Percentiles rank a stretch among this genome's conserved stretches.
phyloP scores from a whole-genome alignment of 2,888 invertebrate genomes.

The Electrophaes corylata region DNA sequence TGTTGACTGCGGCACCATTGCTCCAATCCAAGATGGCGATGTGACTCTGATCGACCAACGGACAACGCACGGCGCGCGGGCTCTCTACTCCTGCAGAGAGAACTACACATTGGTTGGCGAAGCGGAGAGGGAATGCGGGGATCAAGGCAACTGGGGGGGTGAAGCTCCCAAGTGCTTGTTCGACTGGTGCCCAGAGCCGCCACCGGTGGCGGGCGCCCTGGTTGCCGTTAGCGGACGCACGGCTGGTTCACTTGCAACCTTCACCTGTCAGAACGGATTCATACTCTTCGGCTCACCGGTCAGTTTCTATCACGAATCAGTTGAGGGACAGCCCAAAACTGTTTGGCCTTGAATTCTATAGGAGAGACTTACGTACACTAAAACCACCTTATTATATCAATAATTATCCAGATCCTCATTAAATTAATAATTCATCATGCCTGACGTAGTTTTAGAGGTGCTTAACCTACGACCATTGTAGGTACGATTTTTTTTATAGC shows the following conservation, averaged over 20 bases:
- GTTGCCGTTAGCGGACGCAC: conserved; percentile 89
- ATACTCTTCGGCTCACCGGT: conserved; percentile 93
- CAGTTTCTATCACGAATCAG: conserved; percentile 53
- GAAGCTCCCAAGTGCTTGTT: conserved; percentile 92
- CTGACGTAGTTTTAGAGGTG: too few relatives aligned
- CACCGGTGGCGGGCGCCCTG: conserved; percentile 89
- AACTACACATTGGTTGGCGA: conserved; percentile 94
- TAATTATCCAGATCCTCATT: too few relatives aligned
- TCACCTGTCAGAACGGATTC: conserved; percentile 92
- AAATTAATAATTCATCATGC: too few relatives aligned
- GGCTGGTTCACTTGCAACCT: conserved; percentile 92
- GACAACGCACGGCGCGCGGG: conserved; percentile 91
- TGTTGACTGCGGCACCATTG: conserved; percentile 90
- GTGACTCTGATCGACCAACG: conserved; percentile 87
- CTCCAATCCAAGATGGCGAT: conserved; percentile 89
- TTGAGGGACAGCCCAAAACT: too few relatives aligned
- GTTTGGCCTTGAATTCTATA: too few relatives aligned
- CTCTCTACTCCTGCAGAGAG: conserved; percentile 90
- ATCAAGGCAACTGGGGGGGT: conserved; percentile 90
- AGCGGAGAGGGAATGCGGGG: conserved; percentile 88
- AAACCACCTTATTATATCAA: too few relatives aligned
- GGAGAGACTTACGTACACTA: too few relatives aligned
- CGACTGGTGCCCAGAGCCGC: conserved; percentile 95
- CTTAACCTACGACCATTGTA: too few relatives aligned
- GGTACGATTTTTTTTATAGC: too few relatives aligned